Evolutionary conservation across 2,797 vertebrate genomes (phyloP).

Genomic region (Coluber constrictor): DNA sequence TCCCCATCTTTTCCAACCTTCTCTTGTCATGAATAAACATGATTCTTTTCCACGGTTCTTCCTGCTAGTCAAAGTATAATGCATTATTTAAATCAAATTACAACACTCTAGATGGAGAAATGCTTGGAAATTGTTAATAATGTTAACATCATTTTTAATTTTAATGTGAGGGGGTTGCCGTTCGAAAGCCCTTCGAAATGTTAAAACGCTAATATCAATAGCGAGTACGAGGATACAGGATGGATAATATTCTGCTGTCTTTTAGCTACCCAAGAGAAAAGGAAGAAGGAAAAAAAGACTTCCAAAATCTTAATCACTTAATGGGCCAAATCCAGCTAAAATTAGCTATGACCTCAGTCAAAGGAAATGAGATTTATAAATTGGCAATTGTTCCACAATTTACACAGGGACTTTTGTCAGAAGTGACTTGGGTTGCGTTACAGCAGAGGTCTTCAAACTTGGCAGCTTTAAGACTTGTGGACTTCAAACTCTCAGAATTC

Average conservation of each 20-base stretch:
- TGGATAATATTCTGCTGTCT: neutral
- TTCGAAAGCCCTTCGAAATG: neutral
- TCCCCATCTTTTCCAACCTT: neutral
- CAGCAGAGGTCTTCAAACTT: neutral
- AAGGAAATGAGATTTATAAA: neutral
- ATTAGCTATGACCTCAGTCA: neutral
- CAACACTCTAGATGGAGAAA: neutral
- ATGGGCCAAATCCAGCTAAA: neutral
- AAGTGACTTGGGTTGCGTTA: too few species aligned
- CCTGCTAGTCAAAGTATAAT: neutral
- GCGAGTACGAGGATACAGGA: neutral
- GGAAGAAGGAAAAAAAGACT: neutral
- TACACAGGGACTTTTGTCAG: neutral
- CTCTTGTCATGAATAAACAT: neutral
- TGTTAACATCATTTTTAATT: neutral
- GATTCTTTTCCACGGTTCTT: neutral
- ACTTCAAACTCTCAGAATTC: too few species aligned
- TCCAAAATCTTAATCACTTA: neutral
- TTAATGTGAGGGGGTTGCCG: neutral
- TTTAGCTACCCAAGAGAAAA: neutral
- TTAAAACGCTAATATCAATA: neutral
- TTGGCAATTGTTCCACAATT: neutral
- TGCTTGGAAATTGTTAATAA: neutral
- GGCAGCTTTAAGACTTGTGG: too few species aligned
- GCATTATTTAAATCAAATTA: neutral